Conservation (phyloP, 1,140 invertebrate genomes). For the Radopholus similis region DNA sequence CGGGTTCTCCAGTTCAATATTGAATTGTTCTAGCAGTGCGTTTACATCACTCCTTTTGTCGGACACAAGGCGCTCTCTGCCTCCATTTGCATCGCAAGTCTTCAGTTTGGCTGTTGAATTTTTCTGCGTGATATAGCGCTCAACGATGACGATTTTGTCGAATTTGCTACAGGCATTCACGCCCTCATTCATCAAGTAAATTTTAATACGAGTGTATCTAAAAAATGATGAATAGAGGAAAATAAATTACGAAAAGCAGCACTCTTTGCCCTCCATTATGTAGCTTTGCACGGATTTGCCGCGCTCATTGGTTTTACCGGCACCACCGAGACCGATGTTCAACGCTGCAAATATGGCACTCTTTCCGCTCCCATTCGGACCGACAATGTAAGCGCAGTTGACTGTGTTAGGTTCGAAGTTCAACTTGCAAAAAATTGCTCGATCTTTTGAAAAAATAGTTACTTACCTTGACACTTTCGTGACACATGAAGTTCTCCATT, state of each 20-base stretch:
- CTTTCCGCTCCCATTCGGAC: constrained; percentile 39
- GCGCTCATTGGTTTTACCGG: constrained; percentile 32
- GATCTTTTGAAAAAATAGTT: not conserved
- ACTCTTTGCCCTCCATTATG: constrained; percentile 42
- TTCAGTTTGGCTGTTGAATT: constrained; percentile 14
- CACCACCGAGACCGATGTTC: constrained; percentile 43
- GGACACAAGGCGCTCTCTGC: constrained; percentile 15
- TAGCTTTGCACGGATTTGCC: constrained; percentile 33
- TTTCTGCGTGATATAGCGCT: constrained; percentile 20
- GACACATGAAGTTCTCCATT: constrained; percentile 38
- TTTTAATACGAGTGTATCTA: constrained; percentile 20
- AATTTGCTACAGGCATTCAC: constrained; percentile 16
- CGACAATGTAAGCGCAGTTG: constrained; percentile 37
- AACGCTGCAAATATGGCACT: constrained; percentile 40
- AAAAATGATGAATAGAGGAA: constrained; percentile 1
- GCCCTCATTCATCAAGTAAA: constrained; percentile 21
- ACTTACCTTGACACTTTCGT: constrained; percentile 21
- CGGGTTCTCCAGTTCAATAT: constrained; percentile 42
- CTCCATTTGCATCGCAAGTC: not conserved
- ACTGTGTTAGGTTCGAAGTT: constrained; percentile 21
- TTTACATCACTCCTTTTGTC: constrained; percentile 33
- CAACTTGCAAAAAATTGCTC: not conserved
- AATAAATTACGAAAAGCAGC: not conserved
- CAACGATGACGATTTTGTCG: constrained; percentile 27
- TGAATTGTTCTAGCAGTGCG: constrained; percentile 32